Conservation (phyloP, 2,888 invertebrate species). For the Coenonympha arcania region DNA sequence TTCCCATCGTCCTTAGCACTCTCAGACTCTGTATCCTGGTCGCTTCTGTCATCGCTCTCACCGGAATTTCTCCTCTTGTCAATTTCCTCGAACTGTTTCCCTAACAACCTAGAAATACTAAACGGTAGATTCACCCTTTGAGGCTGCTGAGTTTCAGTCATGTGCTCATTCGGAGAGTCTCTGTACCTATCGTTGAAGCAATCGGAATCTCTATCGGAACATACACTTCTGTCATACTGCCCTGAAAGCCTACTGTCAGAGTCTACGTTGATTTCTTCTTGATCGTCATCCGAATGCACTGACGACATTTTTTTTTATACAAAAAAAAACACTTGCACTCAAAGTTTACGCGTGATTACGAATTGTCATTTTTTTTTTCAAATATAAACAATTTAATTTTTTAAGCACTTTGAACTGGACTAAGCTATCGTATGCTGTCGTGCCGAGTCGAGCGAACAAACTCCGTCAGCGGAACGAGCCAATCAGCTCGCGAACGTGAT, state of each 20-base stretch:
- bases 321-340: conserved; percentile 49
- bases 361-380: conserved; percentile 34
- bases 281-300: conserved; percentile 76
- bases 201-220: conserved; percentile 73
- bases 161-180: conserved; percentile 69
- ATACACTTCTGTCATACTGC: conserved; percentile 65
- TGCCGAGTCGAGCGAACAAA: conserved; percentile 57
- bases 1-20: conserved; percentile 65
- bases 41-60: conserved; percentile 69
- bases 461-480: conserved; percentile 61
- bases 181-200: conserved; percentile 67
- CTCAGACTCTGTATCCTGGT: conserved; percentile 69
- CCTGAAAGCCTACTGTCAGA: conserved; percentile 77
- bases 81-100: conserved; percentile 81
- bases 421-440: conserved; percentile 57
- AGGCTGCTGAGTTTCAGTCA: conserved; percentile 67
- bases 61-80: conserved; percentile 68
- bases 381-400: too few relatives aligned
- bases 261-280: conserved; percentile 79
- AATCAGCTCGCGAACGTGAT: conserved; percentile 66
- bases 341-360: conserved; percentile 33
- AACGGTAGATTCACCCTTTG: conserved; percentile 79
- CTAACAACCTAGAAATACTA: conserved; percentile 85
- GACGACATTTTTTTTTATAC: conserved; percentile 62
- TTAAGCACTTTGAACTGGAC: conserved; percentile 24